These are phyloP conservation scores for Pseudorhombus dupliciocellatus DNA, from an alignment of 2,113 vertebrate species.

Conservation along the genomic window DNA sequence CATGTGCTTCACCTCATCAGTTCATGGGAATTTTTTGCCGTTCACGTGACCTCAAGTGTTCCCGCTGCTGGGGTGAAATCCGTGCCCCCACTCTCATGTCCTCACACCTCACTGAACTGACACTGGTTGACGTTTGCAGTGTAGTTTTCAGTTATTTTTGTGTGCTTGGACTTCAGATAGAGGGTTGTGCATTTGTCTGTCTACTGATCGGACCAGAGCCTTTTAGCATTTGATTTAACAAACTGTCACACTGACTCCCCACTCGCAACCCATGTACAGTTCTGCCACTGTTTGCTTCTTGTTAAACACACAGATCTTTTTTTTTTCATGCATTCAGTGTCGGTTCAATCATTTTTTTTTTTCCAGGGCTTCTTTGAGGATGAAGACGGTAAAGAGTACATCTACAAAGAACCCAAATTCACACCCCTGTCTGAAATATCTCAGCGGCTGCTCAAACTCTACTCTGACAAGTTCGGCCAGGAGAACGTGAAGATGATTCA, in stretches of 20 bases:
- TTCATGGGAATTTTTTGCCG: conserved; percentile 5
- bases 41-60: conserved; percentile 13
- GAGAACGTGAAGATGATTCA: conserved; percentile 99
- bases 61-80: conserved; percentile 44
- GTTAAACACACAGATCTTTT: not conserved
- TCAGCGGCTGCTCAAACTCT: conserved; percentile 95
- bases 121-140: conserved; percentile 26
- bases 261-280: conserved; percentile 20
- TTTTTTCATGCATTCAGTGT: conserved; percentile 1
- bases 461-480: conserved; percentile 97
- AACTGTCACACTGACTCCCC: conserved; percentile 13
- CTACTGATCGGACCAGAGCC: not conserved
- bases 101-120: conserved; percentile 19
- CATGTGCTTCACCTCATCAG: conserved; percentile 46
- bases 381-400: conserved; percentile 98
- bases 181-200: conserved; percentile 28
- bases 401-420: conserved; percentile 99
- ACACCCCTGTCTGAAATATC: conserved; percentile 96
- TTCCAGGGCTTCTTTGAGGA: conserved; percentile 96
- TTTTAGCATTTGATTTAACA: conserved; percentile 3
- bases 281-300: conserved; percentile 36
- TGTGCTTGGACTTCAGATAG: conserved; percentile 32
- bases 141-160: conserved; percentile 12
- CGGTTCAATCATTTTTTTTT: conserved; percentile 33
- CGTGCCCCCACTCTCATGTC: conserved; percentile 6